A percentile compares a stretch with the other conserved stretches of the same genome.
phyloP scores from a whole-genome alignment of 2,113 vertebrate genomes.

The Deroptyus accipitrinus region DNA sequence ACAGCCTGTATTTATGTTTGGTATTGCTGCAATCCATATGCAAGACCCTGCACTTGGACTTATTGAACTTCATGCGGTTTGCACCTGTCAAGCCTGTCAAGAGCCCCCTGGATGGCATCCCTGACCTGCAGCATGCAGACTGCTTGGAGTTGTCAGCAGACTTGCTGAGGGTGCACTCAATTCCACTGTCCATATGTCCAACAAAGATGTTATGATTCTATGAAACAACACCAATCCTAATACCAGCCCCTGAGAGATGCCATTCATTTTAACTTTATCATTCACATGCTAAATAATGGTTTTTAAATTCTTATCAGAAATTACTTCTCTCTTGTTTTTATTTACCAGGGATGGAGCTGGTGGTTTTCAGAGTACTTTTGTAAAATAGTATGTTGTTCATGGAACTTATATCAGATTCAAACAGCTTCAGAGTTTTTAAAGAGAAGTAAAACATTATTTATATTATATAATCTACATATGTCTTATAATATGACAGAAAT shows the following conservation, averaged over 20 bases:
- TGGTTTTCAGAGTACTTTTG: not conserved
- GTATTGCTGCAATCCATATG: not conserved
- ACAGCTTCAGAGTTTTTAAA: not conserved
- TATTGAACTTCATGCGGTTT: not conserved
- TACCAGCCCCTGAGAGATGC: not conserved
- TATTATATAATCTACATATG: not conserved
- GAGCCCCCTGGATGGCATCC: not conserved
- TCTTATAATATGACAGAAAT: not conserved
- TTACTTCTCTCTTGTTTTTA: not conserved
- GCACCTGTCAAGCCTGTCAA: not conserved
- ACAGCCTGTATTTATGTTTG: fast-evolving
- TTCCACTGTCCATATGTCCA: not conserved
- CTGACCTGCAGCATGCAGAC: not conserved
- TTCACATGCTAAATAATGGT: not conserved
- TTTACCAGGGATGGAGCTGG: not conserved
- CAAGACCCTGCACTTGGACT: not conserved
- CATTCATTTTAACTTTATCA: not conserved
- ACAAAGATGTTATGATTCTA: not conserved
- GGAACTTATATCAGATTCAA: not conserved
- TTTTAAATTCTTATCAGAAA: not conserved
- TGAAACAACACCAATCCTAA: not conserved
- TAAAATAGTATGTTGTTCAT: not conserved
- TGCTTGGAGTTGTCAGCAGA: not conserved
- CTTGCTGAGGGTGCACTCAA: not conserved
- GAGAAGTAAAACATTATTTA: not conserved